These are phyloP conservation scores for Acrocephalus scirpaceus DNA, from an alignment of 2,797 vertebrate species.

Conservation along the genomic window DNA sequence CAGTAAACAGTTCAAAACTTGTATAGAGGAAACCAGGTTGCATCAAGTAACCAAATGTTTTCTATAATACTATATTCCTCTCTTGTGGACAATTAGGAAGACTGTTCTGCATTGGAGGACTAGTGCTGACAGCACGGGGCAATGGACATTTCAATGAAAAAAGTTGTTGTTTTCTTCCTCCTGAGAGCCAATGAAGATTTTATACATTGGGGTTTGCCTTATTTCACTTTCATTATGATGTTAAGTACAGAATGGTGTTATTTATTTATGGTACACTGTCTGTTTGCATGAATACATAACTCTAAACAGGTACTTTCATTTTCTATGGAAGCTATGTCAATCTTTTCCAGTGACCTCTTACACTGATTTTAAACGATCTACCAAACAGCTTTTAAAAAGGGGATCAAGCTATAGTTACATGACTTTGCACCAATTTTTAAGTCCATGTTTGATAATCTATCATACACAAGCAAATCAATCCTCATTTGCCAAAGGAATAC, in stretches of 20 bases:
- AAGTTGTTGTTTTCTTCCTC: conserved; percentile 45
- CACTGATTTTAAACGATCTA: conserved; percentile 35
- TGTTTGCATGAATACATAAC: conserved; percentile 53
- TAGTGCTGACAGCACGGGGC: conserved; percentile 51
- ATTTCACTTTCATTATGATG: conserved; percentile 34
- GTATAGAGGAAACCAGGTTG: neutral
- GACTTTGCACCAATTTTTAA: conserved; percentile 39
- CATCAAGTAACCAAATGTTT: conserved; percentile 54
- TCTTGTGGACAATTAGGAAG: conserved; percentile 22
- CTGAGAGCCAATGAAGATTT: conserved; percentile 51
- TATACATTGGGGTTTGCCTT: conserved; percentile 27
- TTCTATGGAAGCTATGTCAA: conserved; percentile 34
- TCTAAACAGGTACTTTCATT: conserved; percentile 64
- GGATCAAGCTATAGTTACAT: neutral
- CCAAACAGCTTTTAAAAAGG: conserved; percentile 51
- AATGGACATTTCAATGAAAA: conserved; percentile 48
- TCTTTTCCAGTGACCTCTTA: conserved; percentile 26
- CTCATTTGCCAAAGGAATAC: neutral
- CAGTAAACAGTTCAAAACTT: conserved; percentile 54
- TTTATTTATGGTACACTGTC: conserved; percentile 48
- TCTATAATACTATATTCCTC: conserved; percentile 50
- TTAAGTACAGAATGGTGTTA: conserved; percentile 15
- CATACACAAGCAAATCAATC: neutral
- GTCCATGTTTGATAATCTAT: neutral
- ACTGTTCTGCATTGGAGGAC: conserved; percentile 9